These are phyloP conservation scores for Troilus luridus DNA, from an alignment of 2,888 invertebrate genomes.

Conservation along the genomic window DNA sequence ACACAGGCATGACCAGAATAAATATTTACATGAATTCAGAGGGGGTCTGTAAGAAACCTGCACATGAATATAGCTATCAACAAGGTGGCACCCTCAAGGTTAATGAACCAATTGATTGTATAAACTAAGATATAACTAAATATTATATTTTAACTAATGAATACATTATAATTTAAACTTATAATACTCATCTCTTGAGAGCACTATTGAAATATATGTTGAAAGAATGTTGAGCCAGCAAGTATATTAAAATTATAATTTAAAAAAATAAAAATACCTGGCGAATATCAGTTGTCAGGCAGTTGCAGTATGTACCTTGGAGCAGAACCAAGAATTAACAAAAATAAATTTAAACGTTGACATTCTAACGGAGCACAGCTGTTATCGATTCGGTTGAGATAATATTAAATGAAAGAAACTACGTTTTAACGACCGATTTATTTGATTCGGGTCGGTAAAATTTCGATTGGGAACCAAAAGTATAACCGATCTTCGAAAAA, in stretches of 20 bases:
- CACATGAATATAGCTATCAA: neutral
- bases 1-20: neutral
- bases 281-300: conserved; percentile 32
- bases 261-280: conserved; percentile 7
- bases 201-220: neutral
- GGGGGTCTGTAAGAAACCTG: neutral
- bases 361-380: conserved; percentile 35
- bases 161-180: neutral
- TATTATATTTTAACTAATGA: neutral
- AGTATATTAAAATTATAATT: neutral
- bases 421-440: neutral
- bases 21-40: neutral
- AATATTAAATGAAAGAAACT: neutral
- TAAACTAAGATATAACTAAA: neutral
- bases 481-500: neutral
- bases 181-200: neutral
- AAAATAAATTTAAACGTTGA: conserved; percentile 28
- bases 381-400: neutral
- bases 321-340: conserved; percentile 32
- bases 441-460: neutral
- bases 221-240: neutral
- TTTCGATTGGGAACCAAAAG: too few relatives aligned
- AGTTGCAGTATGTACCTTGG: neutral
- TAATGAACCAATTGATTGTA: neutral
- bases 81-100: neutral